Percentiles rank a stretch among this genome's conserved stretches.
Evolutionary conservation across 1,140 invertebrate genomes (phyloP).

Genomic region (Phenacoccus solenopsis): DNA sequence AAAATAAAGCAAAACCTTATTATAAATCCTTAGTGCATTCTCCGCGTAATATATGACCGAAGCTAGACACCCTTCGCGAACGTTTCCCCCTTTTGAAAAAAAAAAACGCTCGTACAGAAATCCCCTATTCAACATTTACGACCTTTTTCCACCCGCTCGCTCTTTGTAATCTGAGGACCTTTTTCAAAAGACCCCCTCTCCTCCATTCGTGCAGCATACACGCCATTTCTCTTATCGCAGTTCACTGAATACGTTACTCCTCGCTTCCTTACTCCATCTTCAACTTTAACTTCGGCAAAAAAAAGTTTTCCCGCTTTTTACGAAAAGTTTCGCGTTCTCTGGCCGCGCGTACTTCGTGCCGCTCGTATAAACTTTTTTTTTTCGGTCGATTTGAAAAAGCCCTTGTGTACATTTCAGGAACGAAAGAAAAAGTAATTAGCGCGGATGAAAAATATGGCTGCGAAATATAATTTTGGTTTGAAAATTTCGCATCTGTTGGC

Average conservation of each 20-base stretch:
- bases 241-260: slow-evolving; percentile 9
- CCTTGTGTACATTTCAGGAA: background rate
- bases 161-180: background rate
- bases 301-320: slow-evolving; percentile 14
- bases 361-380: background rate
- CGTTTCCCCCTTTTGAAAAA: too few relatives aligned
- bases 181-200: slow-evolving; percentile 12
- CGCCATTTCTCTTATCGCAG: slow-evolving; percentile 14
- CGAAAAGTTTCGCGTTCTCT: slow-evolving; percentile 13
- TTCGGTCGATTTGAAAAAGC: background rate
- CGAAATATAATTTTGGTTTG: background rate
- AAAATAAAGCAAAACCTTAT: slow-evolving; percentile 17
- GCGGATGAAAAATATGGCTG: slow-evolving; percentile 10
- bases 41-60: slow-evolving; percentile 6
- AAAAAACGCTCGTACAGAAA: too few relatives aligned
- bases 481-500: slow-evolving; percentile 6
- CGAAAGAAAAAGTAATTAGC: slow-evolving; percentile 16
- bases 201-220: background rate
- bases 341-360: background rate
- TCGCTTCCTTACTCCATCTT: background rate
- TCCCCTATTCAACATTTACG: slow-evolving; percentile 10
- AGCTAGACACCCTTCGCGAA: background rate
- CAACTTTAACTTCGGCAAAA: slow-evolving; percentile 13
- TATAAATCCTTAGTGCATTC: slow-evolving; percentile 18
- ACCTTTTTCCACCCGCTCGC: slow-evolving; percentile 5